phyloP scores from a whole-genome alignment of 1,140 invertebrate genomes.

The Monomorium pharaonis region DNA sequence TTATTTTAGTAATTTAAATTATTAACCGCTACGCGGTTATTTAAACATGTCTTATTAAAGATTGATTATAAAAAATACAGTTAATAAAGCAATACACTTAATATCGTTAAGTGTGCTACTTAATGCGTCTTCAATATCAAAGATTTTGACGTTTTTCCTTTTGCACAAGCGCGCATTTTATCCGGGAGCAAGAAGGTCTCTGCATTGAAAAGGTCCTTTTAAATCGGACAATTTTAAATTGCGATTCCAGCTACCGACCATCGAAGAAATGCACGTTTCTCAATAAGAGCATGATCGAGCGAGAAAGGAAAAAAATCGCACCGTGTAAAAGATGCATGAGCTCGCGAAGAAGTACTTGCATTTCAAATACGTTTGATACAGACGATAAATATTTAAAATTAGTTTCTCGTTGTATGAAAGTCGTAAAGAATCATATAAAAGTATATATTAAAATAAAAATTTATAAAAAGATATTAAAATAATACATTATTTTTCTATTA shows the following conservation, averaged over 20 bases:
- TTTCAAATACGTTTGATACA: slow-evolving; percentile 11
- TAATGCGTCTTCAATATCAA: slow-evolving; percentile 36
- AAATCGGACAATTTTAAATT: slow-evolving; percentile 50
- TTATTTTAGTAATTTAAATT: not conserved
- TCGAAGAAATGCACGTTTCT: slow-evolving; percentile 31
- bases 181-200: not conserved
- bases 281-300: slow-evolving; percentile 24
- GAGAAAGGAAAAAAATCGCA: slow-evolving; percentile 8
- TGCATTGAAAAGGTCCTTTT: not conserved
- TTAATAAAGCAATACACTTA: not conserved
- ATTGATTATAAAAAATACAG: not conserved
- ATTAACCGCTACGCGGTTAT: not conserved
- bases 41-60: not conserved
- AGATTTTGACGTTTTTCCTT: slow-evolving; percentile 18
- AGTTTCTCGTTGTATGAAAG: not conserved
- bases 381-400: not conserved
- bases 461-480: not conserved
- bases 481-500: no score
- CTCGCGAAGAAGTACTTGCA: not conserved
- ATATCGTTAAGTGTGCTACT: slow-evolving; percentile 24
- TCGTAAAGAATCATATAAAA: not conserved
- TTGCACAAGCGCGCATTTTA: not conserved
- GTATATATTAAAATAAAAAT: not conserved
- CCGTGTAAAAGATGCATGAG: slow-evolving; percentile 7
- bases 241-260: slow-evolving; percentile 15